Conservation (phyloP, 2,888 invertebrate genomes). For the Callinectes sapidus region DNA sequence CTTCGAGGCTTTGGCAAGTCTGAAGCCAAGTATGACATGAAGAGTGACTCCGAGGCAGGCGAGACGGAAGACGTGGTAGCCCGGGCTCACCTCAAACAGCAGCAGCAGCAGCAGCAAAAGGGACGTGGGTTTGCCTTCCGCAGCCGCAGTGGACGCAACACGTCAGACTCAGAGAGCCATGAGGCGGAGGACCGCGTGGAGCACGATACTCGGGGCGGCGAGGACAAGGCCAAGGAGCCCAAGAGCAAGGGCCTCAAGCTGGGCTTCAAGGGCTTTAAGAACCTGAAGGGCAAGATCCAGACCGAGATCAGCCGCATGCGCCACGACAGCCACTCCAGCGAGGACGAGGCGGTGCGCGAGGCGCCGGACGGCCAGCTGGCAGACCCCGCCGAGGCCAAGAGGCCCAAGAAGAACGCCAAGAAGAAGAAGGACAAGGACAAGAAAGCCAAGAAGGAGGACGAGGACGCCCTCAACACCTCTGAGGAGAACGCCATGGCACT, state of each 20-base stretch:
- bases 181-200: slow-evolving; percentile 65
- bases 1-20: slow-evolving; percentile 56
- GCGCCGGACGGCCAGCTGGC: slow-evolving; percentile 48
- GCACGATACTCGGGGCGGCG: slow-evolving; percentile 61
- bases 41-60: slow-evolving; percentile 66
- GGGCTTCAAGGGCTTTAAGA: slow-evolving; percentile 70
- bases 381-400: slow-evolving; percentile 48
- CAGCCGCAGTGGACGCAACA: slow-evolving; percentile 52
- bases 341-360: slow-evolving; percentile 62
- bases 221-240: slow-evolving; percentile 64
- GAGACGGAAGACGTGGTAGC: slow-evolving; percentile 56
- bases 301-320: slow-evolving; percentile 67
- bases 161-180: slow-evolving; percentile 66
- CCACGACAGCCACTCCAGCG: slow-evolving; percentile 70
- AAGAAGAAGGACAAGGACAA: slow-evolving; percentile 69
- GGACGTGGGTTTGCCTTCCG: slow-evolving; percentile 62
- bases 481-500: slow-evolving; percentile 60
- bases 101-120: slow-evolving; percentile 48
- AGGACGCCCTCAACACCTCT: slow-evolving; percentile 53
- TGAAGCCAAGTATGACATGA: slow-evolving; percentile 62
- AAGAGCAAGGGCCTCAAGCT: slow-evolving; percentile 66
- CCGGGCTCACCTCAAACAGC: slow-evolving; percentile 32
- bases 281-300: slow-evolving; percentile 68
- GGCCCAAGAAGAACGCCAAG: slow-evolving; percentile 63
- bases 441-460: slow-evolving; percentile 63